Conservation (phyloP, 2,888 invertebrate species). For the Zootermopsis nevadensis region DNA sequence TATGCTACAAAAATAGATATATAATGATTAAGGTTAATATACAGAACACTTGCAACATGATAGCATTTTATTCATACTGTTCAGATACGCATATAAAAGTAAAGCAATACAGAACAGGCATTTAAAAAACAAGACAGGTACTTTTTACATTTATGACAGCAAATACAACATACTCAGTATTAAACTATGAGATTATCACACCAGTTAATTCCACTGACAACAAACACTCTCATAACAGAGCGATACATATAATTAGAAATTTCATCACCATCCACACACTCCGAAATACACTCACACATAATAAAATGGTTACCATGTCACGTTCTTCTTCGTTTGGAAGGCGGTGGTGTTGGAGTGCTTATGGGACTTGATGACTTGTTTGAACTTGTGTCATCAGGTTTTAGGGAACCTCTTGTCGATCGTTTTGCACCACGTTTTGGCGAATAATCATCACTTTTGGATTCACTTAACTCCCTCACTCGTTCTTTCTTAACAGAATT, state of each 20-base stretch:
- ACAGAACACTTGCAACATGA: background rate
- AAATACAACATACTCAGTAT: background rate
- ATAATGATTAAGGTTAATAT: too few species aligned
- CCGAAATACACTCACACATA: constrained; percentile 11
- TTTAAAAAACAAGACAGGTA: constrained; percentile 1
- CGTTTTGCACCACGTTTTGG: constrained; percentile 57
- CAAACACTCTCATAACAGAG: background rate
- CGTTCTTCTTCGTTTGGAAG: constrained; percentile 46
- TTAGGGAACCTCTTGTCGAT: constrained; percentile 63
- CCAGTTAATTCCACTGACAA: background rate
- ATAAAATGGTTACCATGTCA: constrained; percentile 34
- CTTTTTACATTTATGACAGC: background rate
- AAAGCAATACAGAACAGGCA: background rate
- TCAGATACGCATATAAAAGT: background rate
- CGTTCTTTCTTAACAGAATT: constrained; percentile 45
- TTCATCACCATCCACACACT: background rate
- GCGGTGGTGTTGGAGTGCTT: constrained; percentile 44
- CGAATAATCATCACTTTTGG: constrained; percentile 43
- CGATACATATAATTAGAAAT: background rate
- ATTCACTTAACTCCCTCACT: constrained; percentile 39
- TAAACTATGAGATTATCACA: background rate
- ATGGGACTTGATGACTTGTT: constrained; percentile 51
- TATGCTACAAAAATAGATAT: too few species aligned
- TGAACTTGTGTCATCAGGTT: constrained; percentile 60
- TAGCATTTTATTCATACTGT: background rate